A percentile compares a stretch with the other conserved stretches of the same genome.
These are phyloP conservation scores for Picus viridis DNA, from an alignment of 2,797 vertebrate species.

Conservation along the genomic window DNA sequence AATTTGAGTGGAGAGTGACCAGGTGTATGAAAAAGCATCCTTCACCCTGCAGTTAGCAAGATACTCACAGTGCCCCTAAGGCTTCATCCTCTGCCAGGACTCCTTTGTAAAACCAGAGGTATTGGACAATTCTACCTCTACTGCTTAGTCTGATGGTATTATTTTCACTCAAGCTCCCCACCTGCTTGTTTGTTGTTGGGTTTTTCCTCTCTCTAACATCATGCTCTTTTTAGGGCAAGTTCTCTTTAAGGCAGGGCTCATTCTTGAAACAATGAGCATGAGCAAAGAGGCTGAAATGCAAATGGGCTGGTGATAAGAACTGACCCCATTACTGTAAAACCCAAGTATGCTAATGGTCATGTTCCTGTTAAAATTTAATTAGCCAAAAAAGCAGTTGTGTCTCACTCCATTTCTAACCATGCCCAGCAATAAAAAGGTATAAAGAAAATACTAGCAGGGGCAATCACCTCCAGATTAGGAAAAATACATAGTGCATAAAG, in stretches of 20 bases:
- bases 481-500: not conserved
- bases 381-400: not conserved
- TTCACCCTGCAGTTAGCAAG: not conserved
- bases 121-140: not conserved
- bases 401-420: not conserved
- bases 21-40: not conserved
- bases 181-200: not conserved
- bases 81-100: not conserved
- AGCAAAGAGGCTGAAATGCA: not conserved
- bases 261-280: slow-evolving; percentile 6
- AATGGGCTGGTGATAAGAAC: not conserved
- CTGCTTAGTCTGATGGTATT: not conserved
- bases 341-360: not conserved
- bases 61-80: not conserved
- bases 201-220: not conserved
- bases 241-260: not conserved
- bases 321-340: not conserved
- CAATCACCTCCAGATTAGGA: not conserved
- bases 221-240: not conserved
- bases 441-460: not conserved
- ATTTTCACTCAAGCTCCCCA: not conserved
- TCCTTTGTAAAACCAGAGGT: not conserved
- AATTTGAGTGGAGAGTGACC: not conserved
- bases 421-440: not conserved
- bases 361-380: slow-evolving; percentile 1